Percentiles rank a stretch among this genome's conserved stretches.
Conservation (phyloP, 2,888 invertebrate genomes). For the Ariolimax columbianus region DNA sequence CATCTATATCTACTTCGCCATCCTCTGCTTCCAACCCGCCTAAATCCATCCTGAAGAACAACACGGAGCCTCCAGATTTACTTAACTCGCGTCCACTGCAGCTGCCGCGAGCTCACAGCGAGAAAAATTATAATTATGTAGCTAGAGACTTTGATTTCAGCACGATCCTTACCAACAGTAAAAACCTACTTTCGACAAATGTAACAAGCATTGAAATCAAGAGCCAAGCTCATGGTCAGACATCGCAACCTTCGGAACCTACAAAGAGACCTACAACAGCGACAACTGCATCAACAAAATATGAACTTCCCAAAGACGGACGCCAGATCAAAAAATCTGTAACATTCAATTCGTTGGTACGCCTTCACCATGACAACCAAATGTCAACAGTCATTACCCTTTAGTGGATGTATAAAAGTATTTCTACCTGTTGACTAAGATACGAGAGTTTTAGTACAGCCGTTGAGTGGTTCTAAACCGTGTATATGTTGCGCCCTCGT, state of each 20-base stretch:
- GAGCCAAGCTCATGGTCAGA: background rate
- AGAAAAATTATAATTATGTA: background rate
- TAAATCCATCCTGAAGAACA: slow-evolving; percentile 38
- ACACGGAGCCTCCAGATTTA: slow-evolving; percentile 10
- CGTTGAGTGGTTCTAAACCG: too few relatives aligned
- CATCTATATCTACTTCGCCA: background rate
- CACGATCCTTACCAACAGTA: slow-evolving; percentile 22
- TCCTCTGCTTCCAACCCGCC: background rate
- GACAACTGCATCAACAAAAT: background rate
- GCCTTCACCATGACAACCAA: slow-evolving; percentile 10
- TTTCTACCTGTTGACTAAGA: too few relatives aligned
- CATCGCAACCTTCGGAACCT: background rate
- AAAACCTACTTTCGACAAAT: background rate
- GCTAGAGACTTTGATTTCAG: slow-evolving; percentile 37
- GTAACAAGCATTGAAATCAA: background rate
- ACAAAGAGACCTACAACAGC: background rate
- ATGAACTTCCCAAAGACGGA: background rate
- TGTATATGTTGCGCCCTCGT: too few relatives aligned
- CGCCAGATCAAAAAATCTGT: slow-evolving; percentile 15
- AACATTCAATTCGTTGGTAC: slow-evolving; percentile 28
- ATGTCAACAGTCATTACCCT: background rate
- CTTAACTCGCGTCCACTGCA: slow-evolving; percentile 2
- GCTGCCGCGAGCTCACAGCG: slow-evolving; percentile 38
- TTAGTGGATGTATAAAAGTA: background rate
- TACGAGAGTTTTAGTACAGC: too few relatives aligned